Base-by-base conservation (phyloP, 2,797 vertebrate genomes). In the Arremon aurantiirostris region DNA sequence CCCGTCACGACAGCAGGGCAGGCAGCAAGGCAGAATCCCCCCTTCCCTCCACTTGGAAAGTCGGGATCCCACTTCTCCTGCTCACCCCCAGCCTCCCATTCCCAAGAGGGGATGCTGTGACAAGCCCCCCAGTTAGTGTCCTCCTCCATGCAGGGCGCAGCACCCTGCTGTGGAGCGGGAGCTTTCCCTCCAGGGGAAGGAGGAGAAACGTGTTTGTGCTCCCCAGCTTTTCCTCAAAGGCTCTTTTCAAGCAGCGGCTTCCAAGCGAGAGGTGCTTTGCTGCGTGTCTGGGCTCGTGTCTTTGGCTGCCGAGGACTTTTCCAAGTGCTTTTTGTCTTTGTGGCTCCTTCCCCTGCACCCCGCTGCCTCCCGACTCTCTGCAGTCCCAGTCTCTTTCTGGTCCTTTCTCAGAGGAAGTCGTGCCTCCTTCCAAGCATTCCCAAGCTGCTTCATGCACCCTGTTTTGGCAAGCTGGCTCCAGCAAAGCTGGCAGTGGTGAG, bases 211-310 rank as follows among this genome's bases (percentile, higher is more conserved):
- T 86, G 89, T 94, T 93, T 88, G 77, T 61, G 49, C 68, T 95
- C 65, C 77, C 89, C 68, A 4, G 64, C 57, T 90, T 91, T 94
- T 90, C 82, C 94, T 96, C 94, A 93, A 93, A 94, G 91, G 77
- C n/a, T 87, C 63, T 75, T 94, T 85, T 85, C 86, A 84, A 93
- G 78, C 81, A 11, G 13, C 7, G 6, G 75, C 94, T 94, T 65
- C 76, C 76, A 53, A 53, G 61, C 9, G 26, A 65, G 89, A 94
- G 71, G 47, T 49, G 70, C 84, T 90, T 66, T 64, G 76, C 26
- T 2, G 89, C 84, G 0, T 91, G 96, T 68, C 94, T 77, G 91
- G 95, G 84, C 95, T 92, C 28, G 95, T 50, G 87, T 80, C 27
- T 66, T 95, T 92, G 95, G 84, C 93, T 96, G 93, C 89, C 1